Percentiles rank a stretch among this genome's conserved stretches.
Conservation (phyloP, 1,140 invertebrate species). For the Polypedilum vanderplanki region DNA sequence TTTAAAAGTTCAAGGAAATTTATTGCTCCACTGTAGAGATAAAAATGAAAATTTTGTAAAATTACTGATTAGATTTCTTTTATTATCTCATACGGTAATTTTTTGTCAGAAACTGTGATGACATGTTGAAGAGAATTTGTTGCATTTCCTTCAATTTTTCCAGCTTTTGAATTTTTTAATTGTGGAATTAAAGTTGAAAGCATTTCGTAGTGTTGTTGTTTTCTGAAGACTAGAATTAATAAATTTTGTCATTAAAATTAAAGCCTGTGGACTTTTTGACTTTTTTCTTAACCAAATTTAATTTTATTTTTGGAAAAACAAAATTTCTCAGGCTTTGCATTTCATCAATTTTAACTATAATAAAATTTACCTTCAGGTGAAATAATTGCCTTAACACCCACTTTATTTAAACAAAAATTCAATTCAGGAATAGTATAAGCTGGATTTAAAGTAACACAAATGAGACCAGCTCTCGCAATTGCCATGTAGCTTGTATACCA, state of each 20-base stretch:
- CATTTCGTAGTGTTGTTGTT: conserved; percentile 65
- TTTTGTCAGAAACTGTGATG: conserved; percentile 48
- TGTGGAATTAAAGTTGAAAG: conserved; percentile 51
- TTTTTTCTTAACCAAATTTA: too few species aligned
- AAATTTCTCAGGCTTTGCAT: too few species aligned
- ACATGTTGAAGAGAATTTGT: conserved; percentile 50
- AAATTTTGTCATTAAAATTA: too few species aligned
- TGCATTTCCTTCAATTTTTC: conserved; percentile 39
- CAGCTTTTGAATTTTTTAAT: conserved; percentile 42
- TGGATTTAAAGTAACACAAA: conserved; percentile 80
- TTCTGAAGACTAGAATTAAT: conserved; percentile 49
- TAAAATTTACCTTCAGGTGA: conserved; percentile 49
- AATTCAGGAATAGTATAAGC: conserved; percentile 70
- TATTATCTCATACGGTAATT: conserved; percentile 38
- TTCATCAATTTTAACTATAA: too few species aligned
- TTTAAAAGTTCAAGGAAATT: conserved; percentile 53
- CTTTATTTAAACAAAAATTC: conserved; percentile 72
- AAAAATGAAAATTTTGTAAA: not conserved
- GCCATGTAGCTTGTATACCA: conserved; percentile 77
- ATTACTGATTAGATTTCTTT: not conserved
- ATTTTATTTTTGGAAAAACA: too few species aligned
- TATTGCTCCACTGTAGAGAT: conserved; percentile 47
- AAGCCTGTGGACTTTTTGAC: too few species aligned
- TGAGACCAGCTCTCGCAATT: conserved; percentile 70
- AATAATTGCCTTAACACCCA: conserved; percentile 64